Conservation (phyloP, 2,888 invertebrate species). For the Lottia gigantea region DNA sequence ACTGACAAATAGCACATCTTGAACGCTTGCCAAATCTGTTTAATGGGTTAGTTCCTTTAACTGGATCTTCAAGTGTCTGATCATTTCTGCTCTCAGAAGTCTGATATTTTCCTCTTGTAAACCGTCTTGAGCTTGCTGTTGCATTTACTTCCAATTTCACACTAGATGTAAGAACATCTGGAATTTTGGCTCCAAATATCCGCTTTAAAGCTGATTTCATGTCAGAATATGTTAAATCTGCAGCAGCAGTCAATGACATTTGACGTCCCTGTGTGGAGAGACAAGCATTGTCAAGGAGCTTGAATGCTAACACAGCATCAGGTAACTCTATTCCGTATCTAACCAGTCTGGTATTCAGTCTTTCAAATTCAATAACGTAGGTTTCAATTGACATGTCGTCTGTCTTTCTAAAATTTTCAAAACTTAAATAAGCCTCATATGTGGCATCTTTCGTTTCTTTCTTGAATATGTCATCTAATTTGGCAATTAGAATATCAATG, state of each 20-base stretch:
- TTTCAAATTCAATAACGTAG: slow-evolving; percentile 11
- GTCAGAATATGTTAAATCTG: slow-evolving; percentile 15
- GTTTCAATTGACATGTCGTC: not conserved
- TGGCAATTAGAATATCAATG: not conserved
- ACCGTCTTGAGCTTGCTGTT: not conserved
- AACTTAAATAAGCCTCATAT: not conserved
- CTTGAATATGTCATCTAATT: not conserved
- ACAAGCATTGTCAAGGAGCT: slow-evolving; percentile 15
- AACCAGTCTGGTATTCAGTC: not conserved
- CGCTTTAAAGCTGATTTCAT: slow-evolving; percentile 22
- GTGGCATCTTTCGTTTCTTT: not conserved
- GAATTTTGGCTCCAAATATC: slow-evolving; percentile 13
- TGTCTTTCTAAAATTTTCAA: slow-evolving; percentile 7
- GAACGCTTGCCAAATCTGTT: slow-evolving; percentile 15
- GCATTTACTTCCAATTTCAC: not conserved
- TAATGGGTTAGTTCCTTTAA: slow-evolving; percentile 5
- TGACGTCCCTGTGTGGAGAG: slow-evolving; percentile 18
- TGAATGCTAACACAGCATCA: slow-evolving; percentile 13
- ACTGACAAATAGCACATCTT: slow-evolving; percentile 13
- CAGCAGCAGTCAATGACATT: slow-evolving; percentile 21
- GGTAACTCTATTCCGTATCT: slow-evolving; percentile 1
- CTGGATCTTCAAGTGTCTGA: not conserved
- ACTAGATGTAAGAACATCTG: not conserved
- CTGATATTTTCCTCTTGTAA: not conserved
- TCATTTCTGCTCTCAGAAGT: not conserved